These are phyloP conservation scores for Brenthis daphne DNA, from an alignment of 2,888 invertebrate genomes.

Conservation along the genomic window DNA sequence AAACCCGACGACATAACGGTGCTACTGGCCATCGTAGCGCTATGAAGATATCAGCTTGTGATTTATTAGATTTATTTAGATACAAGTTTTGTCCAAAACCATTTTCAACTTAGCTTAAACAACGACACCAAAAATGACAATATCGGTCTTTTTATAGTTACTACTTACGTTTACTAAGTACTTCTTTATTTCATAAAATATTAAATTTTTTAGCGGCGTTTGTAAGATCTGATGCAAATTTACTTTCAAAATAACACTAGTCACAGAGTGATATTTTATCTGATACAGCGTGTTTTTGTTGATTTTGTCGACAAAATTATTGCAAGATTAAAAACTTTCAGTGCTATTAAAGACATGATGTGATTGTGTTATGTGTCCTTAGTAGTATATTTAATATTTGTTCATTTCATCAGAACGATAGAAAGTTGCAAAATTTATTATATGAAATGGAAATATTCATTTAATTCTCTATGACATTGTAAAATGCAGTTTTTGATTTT, in stretches of 20 bases:
- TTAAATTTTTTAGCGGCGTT: conserved; percentile 2
- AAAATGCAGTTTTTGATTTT: too few relatives aligned
- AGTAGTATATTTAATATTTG: too few relatives aligned
- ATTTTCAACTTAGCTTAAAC: conserved; percentile 59
- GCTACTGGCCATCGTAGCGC: conserved; percentile 95
- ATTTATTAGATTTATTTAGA: conserved; percentile 60
- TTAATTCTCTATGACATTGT: too few relatives aligned
- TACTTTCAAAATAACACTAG: conserved; percentile 4
- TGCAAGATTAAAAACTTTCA: background rate
- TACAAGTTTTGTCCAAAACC: conserved; percentile 55
- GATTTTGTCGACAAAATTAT: background rate
- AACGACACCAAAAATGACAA: conserved; percentile 66
- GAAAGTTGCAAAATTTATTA: too few relatives aligned
- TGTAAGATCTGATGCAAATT: conserved; percentile 32
- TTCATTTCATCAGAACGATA: too few relatives aligned
- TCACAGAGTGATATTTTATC: conserved; percentile 17
- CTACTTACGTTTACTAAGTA: conserved; percentile 3
- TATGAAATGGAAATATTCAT: too few relatives aligned
- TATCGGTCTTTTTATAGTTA: conserved; percentile 43
- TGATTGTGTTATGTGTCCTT: too few relatives aligned
- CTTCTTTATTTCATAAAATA: conserved; percentile 9
- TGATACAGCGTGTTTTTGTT: conserved; percentile 8
- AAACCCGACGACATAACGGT: conserved; percentile 99
- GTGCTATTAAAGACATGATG: too few relatives aligned
- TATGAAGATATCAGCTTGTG: conserved; percentile 80